Evolutionary conservation across 2,888 invertebrate species (phyloP).

Genomic region (Nephrotoma flavescens): DNA sequence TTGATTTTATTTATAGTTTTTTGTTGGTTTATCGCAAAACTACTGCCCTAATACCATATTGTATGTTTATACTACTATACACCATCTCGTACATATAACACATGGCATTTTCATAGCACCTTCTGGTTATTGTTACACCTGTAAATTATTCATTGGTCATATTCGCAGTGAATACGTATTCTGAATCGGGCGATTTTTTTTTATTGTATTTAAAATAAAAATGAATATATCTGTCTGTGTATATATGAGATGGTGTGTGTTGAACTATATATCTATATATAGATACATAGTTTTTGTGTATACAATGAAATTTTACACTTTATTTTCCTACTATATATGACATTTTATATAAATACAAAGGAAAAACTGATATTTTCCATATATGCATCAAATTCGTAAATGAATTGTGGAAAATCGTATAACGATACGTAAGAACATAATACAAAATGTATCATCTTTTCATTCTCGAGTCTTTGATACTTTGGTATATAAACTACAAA

Average conservation of each 20-base stretch:
- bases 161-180: neutral
- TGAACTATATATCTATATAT: too few species aligned
- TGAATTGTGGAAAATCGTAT: neutral
- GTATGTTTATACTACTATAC: neutral
- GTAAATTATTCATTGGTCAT: neutral
- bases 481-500: neutral
- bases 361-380: neutral
- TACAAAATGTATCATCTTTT: neutral
- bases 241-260: neutral
- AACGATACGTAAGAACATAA: neutral
- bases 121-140: neutral
- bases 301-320: too few species aligned
- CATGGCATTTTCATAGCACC: neutral
- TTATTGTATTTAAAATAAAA: neutral
- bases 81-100: neutral
- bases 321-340: too few species aligned
- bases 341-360: neutral
- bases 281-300: too few species aligned
- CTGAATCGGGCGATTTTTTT: neutral
- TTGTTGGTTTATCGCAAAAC: neutral
- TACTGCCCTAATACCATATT: neutral
- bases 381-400: neutral
- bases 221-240: neutral
- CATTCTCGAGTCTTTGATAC: neutral
- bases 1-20: neutral